Conservation (phyloP, 1,140 invertebrate genomes). For the Ruditapes philippinarum region DNA sequence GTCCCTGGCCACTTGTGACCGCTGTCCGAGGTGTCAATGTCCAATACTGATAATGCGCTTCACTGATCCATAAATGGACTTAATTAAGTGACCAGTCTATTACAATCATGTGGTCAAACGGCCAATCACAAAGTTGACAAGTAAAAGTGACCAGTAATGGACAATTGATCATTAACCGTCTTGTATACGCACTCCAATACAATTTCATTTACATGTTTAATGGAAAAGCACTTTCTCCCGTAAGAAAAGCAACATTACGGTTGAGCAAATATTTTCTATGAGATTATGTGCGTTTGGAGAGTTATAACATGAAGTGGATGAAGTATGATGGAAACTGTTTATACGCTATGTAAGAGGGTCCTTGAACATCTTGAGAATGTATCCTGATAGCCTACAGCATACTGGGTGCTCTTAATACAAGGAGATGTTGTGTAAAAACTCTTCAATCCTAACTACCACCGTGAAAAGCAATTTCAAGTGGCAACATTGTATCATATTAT, state of each 20-base stretch:
- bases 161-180: conserved; percentile 2
- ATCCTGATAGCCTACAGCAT: background rate
- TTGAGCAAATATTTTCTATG: conserved; percentile 3
- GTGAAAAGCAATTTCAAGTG: too few relatives aligned
- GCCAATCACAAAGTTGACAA: conserved; percentile 26
- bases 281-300: background rate
- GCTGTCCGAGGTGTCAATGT: conserved; percentile 46
- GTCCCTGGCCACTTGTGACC: conserved; percentile 17
- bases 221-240: conserved; percentile 2
- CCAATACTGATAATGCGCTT: conserved; percentile 51
- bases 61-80: conserved; percentile 61
- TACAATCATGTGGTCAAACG: conserved; percentile 57
- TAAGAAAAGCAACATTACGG: background rate
- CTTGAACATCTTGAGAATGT: background rate
- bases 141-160: conserved; percentile 59
- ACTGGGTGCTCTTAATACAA: background rate
- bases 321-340: background rate
- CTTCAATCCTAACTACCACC: background rate
- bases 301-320: background rate
- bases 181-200: background rate
- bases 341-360: background rate
- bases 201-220: conserved; percentile 34
- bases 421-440: background rate
- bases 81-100: conserved; percentile 66
- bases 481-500: too few relatives aligned